phyloP scores from a whole-genome alignment of 2,888 invertebrate species.

The Diploptera punctata region DNA sequence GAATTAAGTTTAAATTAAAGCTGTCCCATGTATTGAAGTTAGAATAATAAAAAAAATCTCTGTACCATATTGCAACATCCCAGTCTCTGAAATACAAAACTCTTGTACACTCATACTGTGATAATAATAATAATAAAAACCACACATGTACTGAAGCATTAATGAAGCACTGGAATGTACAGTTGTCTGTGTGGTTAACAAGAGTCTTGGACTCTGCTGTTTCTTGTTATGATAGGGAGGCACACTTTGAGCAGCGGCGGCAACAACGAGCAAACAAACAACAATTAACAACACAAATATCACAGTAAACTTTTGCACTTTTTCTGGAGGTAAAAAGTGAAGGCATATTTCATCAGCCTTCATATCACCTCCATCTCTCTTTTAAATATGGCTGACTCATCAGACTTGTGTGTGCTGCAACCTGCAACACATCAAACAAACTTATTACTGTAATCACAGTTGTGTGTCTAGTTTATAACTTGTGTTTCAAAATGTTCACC shows the following conservation, averaged over 20 bases:
- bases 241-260: background rate
- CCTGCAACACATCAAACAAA: background rate
- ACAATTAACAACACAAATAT: conserved; percentile 39
- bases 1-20: too few species aligned
- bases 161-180: background rate
- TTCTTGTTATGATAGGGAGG: background rate
- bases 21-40: too few species aligned
- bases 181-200: background rate
- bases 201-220: background rate
- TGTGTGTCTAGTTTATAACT: too few species aligned
- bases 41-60: background rate
- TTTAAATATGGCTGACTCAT: conserved; percentile 13
- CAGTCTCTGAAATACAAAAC: background rate
- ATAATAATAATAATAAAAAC: background rate
- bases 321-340: conserved; percentile 23
- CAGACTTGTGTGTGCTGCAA: conserved; percentile 6
- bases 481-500: too few species aligned
- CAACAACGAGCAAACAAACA: conserved; percentile 20
- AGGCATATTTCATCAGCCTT: background rate
- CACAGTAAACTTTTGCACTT: conserved; percentile 39
- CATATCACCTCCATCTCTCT: conserved; percentile 19
- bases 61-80: conserved; percentile 13
- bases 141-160: background rate
- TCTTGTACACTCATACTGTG: background rate
- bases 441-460: too few species aligned